Evolutionary conservation across 1,140 invertebrate species (phyloP).

Genomic region (Bradysia coprophila): DNA sequence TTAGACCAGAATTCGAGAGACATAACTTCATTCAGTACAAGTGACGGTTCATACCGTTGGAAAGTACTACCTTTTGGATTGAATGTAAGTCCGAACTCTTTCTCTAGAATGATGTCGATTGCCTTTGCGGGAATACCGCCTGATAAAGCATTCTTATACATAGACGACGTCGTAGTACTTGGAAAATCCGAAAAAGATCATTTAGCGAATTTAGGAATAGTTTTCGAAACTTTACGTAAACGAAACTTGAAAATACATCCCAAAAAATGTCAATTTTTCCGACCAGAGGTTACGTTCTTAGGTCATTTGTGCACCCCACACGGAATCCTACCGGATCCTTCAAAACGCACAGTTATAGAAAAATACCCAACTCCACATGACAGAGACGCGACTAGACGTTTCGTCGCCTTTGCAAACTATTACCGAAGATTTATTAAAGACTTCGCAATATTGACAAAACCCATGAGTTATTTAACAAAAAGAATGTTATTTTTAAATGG

Average conservation of each 20-base stretch:
- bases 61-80: conserved; percentile 6
- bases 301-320: conserved; percentile 5
- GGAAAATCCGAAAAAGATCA: conserved; percentile 1
- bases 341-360: background rate
- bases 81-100: conserved; percentile 4
- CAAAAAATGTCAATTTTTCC: conserved; percentile 7
- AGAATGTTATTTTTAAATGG: conserved; percentile 8
- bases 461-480: conserved; percentile 11
- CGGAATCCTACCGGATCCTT: conserved; percentile 4
- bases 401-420: conserved; percentile 9
- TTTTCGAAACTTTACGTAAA: conserved; percentile 5
- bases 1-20: conserved; percentile 9
- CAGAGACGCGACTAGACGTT: conserved; percentile 7
- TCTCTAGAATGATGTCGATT: conserved; percentile 2
- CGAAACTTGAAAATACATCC: conserved; percentile 6
- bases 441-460: conserved; percentile 11
- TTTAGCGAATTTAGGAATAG: conserved; percentile 1
- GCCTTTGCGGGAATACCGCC: background rate
- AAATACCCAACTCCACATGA: conserved; percentile 1
- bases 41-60: conserved; percentile 4
- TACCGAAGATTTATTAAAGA: conserved; percentile 9
- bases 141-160: conserved; percentile 8
- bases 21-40: conserved; percentile 17
- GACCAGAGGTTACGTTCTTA: conserved; percentile 5
- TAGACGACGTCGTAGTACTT: conserved; percentile 8